Base-by-base conservation (phyloP, 2,888 invertebrate species). In the Pheosia tremula region DNA sequence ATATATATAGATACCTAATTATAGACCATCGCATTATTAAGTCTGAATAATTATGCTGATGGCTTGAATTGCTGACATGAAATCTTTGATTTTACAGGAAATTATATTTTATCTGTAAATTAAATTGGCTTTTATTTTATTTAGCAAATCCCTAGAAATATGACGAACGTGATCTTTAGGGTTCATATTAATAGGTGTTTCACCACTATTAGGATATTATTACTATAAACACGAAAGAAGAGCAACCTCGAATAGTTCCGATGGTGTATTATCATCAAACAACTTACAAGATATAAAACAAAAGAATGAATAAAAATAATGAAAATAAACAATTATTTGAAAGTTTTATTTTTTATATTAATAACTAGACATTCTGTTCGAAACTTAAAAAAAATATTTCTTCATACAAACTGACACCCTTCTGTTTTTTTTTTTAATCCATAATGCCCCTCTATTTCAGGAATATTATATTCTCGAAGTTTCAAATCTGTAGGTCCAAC, bases 231-330 rank as follows among this genome's bases (percentile, higher is more conserved):
- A 41, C 49, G 45, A 62, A 59, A 59, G 62, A 47, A 58, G 57
- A 65, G 50, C 53, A 11, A 53, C 49, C 56, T 64, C 24, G 24
- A 60, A 57, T 67, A 43, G 67, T 62, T 68, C 60, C 57, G 59
- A 71, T 67, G 72, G 69, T 77, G 77, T 75, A 75, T 69, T 69
- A 71, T 73, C 59, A 72, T 71, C 52, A 52, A 41, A 13, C 74
- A 71, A 68, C 65, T 70, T 71, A 71, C 69, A 71, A 78, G 77
- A 72, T 68, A 67, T 56, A 66, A 69, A 69, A 68, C 67, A 64
- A 71, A 71, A 69, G 68, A 75, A 80, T 69, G 74, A 78, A 75
- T 77, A 79, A 81, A 84, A 76, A 65, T 74, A 79, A 75, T 62
- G 74, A 71, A 82, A 80, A 75, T 81, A 83, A 75, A 81, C 66